Evolutionary conservation across 1,140 invertebrate genomes (phyloP).

Genomic region (Pteromalus puparum): DNA sequence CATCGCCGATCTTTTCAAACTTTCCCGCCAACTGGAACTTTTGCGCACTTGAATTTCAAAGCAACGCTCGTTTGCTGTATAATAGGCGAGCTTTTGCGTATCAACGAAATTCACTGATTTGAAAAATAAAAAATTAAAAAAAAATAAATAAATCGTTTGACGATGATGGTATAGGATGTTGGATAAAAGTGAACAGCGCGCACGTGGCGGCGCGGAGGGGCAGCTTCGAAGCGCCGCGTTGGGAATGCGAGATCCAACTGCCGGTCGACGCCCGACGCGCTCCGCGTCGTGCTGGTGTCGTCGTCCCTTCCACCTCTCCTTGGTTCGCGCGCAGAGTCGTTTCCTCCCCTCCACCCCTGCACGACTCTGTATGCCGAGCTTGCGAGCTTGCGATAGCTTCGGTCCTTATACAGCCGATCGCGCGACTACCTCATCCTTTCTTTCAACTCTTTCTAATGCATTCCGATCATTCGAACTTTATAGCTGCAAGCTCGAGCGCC

Average conservation of each 20-base stretch:
- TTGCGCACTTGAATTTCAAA: no score
- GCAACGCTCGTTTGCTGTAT: no score
- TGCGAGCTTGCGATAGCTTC: neutral
- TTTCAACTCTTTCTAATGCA: neutral
- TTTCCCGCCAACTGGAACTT: neutral
- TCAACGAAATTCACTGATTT: neutral
- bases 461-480: conserved; percentile 3
- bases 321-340: neutral
- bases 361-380: neutral
- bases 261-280: conserved; percentile 71
- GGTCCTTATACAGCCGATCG: neutral
- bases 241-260: conserved; percentile 64
- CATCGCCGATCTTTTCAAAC: neutral
- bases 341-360: neutral
- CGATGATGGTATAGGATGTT: neutral
- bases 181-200: neutral
- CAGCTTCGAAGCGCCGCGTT: neutral
- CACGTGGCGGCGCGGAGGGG: conserved; percentile 20
- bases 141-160: neutral
- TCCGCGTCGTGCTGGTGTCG: conserved; percentile 54
- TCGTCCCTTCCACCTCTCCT: neutral
- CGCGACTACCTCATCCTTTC: neutral
- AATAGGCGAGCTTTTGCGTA: no score
- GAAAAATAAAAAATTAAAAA: conserved; percentile 28
- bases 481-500: neutral